Conservation (phyloP, 2,888 invertebrate species). For the Hetaerina titia region DNA sequence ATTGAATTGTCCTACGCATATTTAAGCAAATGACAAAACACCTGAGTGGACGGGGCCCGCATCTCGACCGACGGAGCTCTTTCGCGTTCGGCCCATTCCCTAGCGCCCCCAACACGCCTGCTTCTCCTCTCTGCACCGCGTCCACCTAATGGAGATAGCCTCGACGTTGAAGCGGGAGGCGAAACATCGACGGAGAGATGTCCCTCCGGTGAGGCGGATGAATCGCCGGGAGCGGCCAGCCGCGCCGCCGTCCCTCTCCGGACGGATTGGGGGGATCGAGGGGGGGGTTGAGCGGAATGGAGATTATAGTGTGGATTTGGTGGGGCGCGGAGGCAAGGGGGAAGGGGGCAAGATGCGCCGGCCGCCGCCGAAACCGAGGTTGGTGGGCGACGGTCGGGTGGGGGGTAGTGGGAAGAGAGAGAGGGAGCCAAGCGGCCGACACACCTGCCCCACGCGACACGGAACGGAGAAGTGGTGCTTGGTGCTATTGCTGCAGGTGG, state of each 20-base stretch:
- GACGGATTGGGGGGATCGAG: neutral
- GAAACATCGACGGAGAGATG: neutral
- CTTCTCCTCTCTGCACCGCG: no score
- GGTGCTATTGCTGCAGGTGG: conserved; percentile 1
- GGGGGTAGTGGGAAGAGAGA: neutral
- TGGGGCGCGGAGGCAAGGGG: neutral
- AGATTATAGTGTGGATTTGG: neutral
- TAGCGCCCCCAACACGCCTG: no score
- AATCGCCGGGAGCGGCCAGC: no score
- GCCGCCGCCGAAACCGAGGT: neutral
- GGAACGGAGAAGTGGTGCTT: neutral
- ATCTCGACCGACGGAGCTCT: no score
- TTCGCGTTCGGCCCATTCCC: no score
- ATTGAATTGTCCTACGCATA: no score
- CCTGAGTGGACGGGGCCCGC: no score
- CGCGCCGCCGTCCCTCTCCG: neutral
- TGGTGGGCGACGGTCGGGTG: neutral
- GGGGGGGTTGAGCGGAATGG: neutral
- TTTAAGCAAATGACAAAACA: no score
- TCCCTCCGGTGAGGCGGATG: no score
- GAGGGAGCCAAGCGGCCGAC: neutral
- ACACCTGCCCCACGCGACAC: neutral
- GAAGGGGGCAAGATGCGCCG: conserved; percentile 23
- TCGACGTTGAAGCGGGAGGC: neutral
- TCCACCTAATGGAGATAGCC: neutral